These are phyloP conservation scores for Atta texana DNA, from an alignment of 1,140 invertebrate species.

Conservation along the genomic window DNA sequence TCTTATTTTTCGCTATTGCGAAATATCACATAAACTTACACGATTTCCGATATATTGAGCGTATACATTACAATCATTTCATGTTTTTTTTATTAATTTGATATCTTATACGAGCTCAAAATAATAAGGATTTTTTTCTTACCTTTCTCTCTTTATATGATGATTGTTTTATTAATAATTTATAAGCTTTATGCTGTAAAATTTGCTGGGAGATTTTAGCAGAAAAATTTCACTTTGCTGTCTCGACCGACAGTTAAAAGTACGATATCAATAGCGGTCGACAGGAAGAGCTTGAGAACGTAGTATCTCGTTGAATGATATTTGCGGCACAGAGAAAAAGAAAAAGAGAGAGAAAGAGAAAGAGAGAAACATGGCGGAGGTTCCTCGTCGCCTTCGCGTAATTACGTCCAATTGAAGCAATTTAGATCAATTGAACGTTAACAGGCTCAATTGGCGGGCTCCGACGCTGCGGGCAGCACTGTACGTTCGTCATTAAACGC, in stretches of 20 bases:
- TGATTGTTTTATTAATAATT: conserved; percentile 10
- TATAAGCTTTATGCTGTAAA: background rate
- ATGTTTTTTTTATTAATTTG: conserved; percentile 1
- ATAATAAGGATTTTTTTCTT: background rate
- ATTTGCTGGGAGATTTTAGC: background rate
- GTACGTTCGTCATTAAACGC: conserved; percentile 61
- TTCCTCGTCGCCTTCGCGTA: conserved; percentile 84
- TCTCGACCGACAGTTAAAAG: background rate
- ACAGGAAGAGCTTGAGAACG: conserved; percentile 65
- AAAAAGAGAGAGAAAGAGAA: conserved; percentile 44
- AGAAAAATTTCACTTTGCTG: conserved; percentile 2
- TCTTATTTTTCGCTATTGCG: background rate
- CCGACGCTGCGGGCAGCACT: conserved; percentile 64
- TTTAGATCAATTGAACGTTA: conserved; percentile 85
- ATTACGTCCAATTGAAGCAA: conserved; percentile 84
- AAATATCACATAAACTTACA: background rate
- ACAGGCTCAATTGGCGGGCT: conserved; percentile 83
- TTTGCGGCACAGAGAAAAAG: conserved; percentile 33
- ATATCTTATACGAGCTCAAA: background rate
- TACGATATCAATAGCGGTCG: background rate
- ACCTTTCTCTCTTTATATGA: too few relatives aligned
- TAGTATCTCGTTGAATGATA: conserved; percentile 55
- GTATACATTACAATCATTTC: background rate
- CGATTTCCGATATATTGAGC: background rate
- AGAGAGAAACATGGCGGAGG: conserved; percentile 75